phyloP scores from a whole-genome alignment of 1,140 invertebrate species.

The Macrobrachium rosenbergii region DNA sequence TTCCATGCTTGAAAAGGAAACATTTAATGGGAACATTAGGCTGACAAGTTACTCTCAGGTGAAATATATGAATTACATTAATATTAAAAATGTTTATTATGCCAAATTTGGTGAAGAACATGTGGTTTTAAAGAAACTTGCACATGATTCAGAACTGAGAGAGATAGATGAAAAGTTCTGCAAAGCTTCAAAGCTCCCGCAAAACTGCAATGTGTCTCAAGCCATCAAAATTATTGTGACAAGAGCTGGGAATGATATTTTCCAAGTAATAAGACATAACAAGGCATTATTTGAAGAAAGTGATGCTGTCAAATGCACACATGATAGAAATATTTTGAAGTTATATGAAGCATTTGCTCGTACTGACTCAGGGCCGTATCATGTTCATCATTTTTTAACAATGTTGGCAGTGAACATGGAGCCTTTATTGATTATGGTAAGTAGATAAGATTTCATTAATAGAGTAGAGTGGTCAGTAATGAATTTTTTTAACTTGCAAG shows the following conservation, averaged over 20 bases:
- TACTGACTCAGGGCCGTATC: constrained; percentile 3
- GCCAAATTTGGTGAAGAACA: not conserved
- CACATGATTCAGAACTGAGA: not conserved
- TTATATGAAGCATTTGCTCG: not conserved
- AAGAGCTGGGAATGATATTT: not conserved
- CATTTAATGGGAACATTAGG: not conserved
- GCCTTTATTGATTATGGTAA: not conserved
- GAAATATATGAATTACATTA: not conserved
- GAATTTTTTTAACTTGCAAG: not conserved
- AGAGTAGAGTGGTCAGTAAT: not conserved
- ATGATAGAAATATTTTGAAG: not conserved
- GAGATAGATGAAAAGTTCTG: constrained; percentile 1
- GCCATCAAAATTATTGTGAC: not conserved
- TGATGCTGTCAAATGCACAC: constrained; percentile 5
- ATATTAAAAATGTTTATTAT: constrained; percentile 20
- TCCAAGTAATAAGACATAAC: not conserved
- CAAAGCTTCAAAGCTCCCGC: not conserved
- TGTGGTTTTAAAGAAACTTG: not conserved
- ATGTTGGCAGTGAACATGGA: constrained; percentile 12
- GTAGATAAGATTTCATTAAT: not conserved
- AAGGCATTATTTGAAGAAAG: not conserved
- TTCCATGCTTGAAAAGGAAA: not conserved
- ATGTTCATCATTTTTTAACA: constrained; percentile 2
- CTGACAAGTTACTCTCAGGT: not conserved
- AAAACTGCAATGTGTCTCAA: constrained; percentile 7